Percentiles rank a stretch among this genome's conserved stretches.
These are phyloP conservation scores for Phaethornis superciliosus DNA, from an alignment of 2,113 vertebrate species.

Conservation along the genomic window DNA sequence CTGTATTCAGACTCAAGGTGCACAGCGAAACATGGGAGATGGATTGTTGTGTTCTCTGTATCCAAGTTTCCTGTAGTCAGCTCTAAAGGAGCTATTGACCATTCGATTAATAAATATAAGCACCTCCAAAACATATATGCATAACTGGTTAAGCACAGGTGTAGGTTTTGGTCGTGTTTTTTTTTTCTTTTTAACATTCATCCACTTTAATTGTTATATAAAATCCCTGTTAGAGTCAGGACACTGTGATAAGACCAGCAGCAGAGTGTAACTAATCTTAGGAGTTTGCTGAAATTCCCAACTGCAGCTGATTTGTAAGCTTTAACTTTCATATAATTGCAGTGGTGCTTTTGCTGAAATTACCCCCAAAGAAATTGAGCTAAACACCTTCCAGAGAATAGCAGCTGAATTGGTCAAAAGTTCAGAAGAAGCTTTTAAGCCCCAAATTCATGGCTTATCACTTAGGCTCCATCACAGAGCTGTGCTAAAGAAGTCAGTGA, in stretches of 20 bases:
- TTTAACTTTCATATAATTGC: constrained; percentile 60
- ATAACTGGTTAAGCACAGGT: not conserved
- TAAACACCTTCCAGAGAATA: not conserved
- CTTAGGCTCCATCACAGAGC: not conserved
- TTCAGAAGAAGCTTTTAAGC: not conserved
- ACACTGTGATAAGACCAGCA: not conserved
- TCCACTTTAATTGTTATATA: not conserved
- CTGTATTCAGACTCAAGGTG: not conserved
- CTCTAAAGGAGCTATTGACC: not conserved
- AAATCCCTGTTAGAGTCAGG: constrained; percentile 1
- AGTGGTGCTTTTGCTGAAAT: constrained; percentile 55
- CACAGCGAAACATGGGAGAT: not conserved
- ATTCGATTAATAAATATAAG: not conserved
- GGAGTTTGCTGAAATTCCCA: constrained; percentile 12
- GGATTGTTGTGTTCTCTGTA: not conserved
- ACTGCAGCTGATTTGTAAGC: constrained; percentile 40
- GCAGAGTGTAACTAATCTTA: constrained; percentile 40
- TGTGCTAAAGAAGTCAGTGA: not conserved
- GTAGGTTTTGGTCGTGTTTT: not conserved
- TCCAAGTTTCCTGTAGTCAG: not conserved
- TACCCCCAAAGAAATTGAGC: constrained; percentile 40
- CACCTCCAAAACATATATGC: not conserved
- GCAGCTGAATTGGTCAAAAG: not conserved
- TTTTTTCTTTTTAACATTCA: not conserved
- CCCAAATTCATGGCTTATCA: not conserved